Conservation (phyloP, 2,113 vertebrate genomes). For the Salvelinus namaycush region DNA sequence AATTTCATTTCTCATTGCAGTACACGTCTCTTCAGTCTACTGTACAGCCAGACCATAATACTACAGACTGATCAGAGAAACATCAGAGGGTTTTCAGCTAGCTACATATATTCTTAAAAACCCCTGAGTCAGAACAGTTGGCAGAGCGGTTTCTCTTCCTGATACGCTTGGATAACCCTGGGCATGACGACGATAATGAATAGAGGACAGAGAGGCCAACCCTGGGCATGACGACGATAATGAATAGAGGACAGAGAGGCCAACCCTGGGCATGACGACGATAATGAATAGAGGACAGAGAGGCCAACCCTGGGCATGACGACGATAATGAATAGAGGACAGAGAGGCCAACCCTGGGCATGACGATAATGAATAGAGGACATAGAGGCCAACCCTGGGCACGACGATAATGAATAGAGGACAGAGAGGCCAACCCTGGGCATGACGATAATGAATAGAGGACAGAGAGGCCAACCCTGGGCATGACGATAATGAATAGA, state of each 20-base stretch:
- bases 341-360: background rate
- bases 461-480: background rate
- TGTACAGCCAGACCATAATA: background rate
- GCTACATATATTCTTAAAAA: background rate
- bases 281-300: background rate
- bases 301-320: background rate
- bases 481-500: background rate
- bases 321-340: background rate
- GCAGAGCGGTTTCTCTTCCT: background rate
- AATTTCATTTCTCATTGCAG: too few species aligned
- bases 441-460: background rate
- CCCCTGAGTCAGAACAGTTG: background rate
- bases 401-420: background rate
- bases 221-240: background rate
- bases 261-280: background rate
- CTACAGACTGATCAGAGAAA: background rate
- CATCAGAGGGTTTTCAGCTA: background rate
- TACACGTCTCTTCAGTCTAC: background rate
- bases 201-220: too few species aligned
- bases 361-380: background rate
- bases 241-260: background rate
- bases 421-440: background rate
- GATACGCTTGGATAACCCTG: background rate
- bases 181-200: background rate
- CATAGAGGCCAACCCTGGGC: background rate